Evolutionary conservation across 2,113 vertebrate species (phyloP), one percentile per base, ranked within the genome.

Genomic region (Vidua chalybeata): DNA sequence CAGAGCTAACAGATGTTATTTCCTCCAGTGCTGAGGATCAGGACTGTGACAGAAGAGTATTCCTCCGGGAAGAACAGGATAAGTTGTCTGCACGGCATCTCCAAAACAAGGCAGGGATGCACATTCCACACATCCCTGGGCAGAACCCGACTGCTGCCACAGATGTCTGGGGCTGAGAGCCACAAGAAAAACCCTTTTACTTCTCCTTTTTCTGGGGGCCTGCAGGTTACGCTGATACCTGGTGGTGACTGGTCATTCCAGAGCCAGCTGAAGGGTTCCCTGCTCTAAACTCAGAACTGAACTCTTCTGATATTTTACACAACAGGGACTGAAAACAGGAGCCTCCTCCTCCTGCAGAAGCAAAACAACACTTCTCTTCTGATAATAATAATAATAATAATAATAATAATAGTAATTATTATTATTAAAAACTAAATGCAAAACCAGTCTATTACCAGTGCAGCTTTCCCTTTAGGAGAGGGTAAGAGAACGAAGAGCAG

Each of bases 71-170:
- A 92, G 61, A 62, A 39, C 16, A 22, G 92, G 84, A 89, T 74
- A 13, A 97, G 41, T 23, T 0, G 13, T 90, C 90, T 83, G 75
- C 86, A 88, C 26, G 43, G 87, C 72, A 93, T 82, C 87, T 66
- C 56, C 80, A 43, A 73, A 78, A 80, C 59, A 88, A 84, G 31
- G 28, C 64, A 81, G 56, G 85, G 84, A 89, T 55, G 56, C 83
- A 81, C 94, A 94, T 97, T 95, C 94, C 95, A 94, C 87, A 89
- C 64, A 43, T 77, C 88, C 54, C 86, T 92, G n/a, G 30, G 54
- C 88, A 85, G 68, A 85, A 58, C 31, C 41, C 8, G 7, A 46
- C 75, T 78, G 68, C 67, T 92, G 55, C 81, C 59, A 31, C 68
- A 76, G 61, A 81, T 67, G 72, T 72, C 55, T 62, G 51, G 52